Evolutionary conservation across 2,797 vertebrate species (phyloP).

Genomic region (Mormyrops boulengeri): DNA sequence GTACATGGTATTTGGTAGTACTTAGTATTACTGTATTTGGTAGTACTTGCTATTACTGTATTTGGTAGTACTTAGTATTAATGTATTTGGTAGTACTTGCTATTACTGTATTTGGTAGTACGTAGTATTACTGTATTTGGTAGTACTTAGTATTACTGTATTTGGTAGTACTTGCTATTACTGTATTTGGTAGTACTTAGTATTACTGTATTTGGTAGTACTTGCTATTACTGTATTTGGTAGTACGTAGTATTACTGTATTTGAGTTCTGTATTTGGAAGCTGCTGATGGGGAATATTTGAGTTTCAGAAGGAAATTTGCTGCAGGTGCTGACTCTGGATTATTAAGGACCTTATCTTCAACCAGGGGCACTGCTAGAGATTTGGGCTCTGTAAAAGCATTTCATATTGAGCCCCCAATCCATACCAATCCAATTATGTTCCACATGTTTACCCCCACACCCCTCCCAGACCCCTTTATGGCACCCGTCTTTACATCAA

Average conservation of each 20-base stretch:
- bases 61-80: too few relatives aligned
- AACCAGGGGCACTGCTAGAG: background rate
- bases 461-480: background rate
- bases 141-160: too few relatives aligned
- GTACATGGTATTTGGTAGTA: too few relatives aligned
- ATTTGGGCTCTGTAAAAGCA: background rate
- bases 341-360: constrained; percentile 26
- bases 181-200: background rate
- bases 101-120: too few relatives aligned
- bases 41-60: too few relatives aligned
- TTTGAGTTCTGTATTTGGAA: constrained; percentile 24
- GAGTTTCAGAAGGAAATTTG: constrained; percentile 27
- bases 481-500: background rate
- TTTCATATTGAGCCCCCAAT: background rate
- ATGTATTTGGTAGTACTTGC: too few relatives aligned
- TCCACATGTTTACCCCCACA: background rate
- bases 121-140: too few relatives aligned
- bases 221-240: too few relatives aligned
- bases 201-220: too few relatives aligned
- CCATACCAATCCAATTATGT: background rate
- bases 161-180: background rate
- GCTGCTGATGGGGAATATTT: constrained; percentile 30
- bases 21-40: too few relatives aligned
- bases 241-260: background rate
- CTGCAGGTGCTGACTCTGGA: constrained; percentile 26